These are phyloP conservation scores for Erebia epiphron DNA, from an alignment of 2,888 invertebrate genomes.

Conservation along the genomic window DNA sequence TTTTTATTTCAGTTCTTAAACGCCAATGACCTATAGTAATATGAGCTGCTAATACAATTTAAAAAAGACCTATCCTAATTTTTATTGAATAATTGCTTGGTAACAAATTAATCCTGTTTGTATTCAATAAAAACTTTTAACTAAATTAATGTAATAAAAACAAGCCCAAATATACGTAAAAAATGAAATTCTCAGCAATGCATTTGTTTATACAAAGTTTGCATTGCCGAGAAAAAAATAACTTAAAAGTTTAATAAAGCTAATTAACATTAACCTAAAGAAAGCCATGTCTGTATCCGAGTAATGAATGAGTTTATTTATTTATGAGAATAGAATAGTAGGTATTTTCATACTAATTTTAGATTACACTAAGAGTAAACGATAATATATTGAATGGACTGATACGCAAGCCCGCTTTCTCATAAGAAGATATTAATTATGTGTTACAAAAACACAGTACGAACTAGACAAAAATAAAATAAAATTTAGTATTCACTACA, in stretches of 20 bases:
- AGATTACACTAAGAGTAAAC: conserved; percentile 43
- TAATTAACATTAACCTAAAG: conserved; percentile 67
- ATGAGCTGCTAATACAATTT: conserved; percentile 83
- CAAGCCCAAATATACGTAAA: conserved; percentile 67
- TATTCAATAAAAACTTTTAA: conserved; percentile 78
- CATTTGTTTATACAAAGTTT: conserved; percentile 43
- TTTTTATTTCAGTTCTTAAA: conserved; percentile 83
- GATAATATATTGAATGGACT: conserved; percentile 52
- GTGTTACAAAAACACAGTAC: conserved; percentile 38
- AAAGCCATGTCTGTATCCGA: conserved; percentile 64
- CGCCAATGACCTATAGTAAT: conserved; percentile 78
- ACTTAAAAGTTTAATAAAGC: conserved; percentile 78
- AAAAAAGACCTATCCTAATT: conserved; percentile 78
- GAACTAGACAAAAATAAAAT: conserved; percentile 48
- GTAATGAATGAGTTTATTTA: conserved; percentile 58
- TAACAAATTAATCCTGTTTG: conserved; percentile 80
- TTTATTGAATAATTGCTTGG: conserved; percentile 81
- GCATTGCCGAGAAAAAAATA: conserved; percentile 69
- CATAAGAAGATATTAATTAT: conserved; percentile 42
- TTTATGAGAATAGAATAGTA: conserved; percentile 46
- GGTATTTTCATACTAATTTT: conserved; percentile 50
- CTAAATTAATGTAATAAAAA: conserved; percentile 75
- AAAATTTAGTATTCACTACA: conserved; percentile 62
- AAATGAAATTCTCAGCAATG: conserved; percentile 48
- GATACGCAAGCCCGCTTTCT: conserved; percentile 62